A percentile compares a stretch with the other conserved stretches of the same genome.
Conservation (phyloP, 2,797 vertebrate genomes). For the Argya squamiceps region DNA sequence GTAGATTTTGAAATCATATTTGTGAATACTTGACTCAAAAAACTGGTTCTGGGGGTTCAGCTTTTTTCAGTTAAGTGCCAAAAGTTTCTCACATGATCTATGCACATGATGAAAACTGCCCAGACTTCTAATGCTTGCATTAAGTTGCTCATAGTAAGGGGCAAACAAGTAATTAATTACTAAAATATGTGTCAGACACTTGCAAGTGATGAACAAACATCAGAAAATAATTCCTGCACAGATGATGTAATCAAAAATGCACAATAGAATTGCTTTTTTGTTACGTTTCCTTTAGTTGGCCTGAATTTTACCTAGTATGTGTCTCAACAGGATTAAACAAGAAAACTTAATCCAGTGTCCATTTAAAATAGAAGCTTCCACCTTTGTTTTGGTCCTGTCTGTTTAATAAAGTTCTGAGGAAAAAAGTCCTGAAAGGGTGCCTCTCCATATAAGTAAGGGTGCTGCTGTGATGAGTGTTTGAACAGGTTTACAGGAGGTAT, state of each 20-base stretch:
- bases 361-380: not conserved
- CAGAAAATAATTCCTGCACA: constrained; percentile 15
- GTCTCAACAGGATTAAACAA: not conserved
- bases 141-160: not conserved
- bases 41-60: constrained; percentile 11
- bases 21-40: constrained; percentile 51
- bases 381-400: not conserved
- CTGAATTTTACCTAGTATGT: not conserved
- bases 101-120: not conserved
- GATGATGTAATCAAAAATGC: not conserved
- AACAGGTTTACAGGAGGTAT: not conserved
- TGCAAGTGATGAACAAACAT: not conserved
- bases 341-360: not conserved
- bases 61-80: constrained; percentile 6
- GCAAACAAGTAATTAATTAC: constrained; percentile 35
- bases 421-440: not conserved
- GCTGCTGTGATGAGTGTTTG: not conserved
- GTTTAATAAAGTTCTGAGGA: not conserved
- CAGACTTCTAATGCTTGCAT: not conserved
- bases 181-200: constrained; percentile 12
- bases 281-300: not conserved
- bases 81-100: constrained; percentile 9
- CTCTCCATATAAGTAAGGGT: not conserved
- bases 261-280: not conserved
- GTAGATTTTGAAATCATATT: constrained; percentile 49